Base-by-base conservation (phyloP, 1,140 invertebrate genomes). In the Bradynema listronoti region DNA sequence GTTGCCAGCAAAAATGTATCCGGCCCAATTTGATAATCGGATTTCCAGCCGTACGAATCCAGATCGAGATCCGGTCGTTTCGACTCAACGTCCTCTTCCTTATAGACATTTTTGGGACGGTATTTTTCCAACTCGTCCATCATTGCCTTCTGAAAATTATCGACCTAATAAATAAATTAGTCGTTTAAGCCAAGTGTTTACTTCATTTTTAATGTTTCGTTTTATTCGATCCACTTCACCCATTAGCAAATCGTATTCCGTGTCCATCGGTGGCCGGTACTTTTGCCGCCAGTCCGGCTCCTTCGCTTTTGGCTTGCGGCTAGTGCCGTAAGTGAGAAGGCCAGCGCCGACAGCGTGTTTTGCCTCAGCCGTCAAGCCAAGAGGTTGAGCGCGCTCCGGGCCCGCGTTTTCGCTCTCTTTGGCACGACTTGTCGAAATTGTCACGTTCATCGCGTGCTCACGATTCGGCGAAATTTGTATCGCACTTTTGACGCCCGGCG, bases 1-100 rank as follows among this genome's bases (percentile, higher is more conserved):
- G 93, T 80, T 25, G 94, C 91, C 4, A 96, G 82, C 1, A 96
- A 81, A 79, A 94, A 92, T 0, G 91, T 95, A 76, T 96, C 91
- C 0, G 91, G 91, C 0, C 91, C 91, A 80, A 89, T 87, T 81
- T 93, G 90, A 25, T 80, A 81, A 36, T 63, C 49, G 0, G 51
- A 61, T 45, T 78, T 74, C 77, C 77, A 78, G 32, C 60, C 61
- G 52, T 71, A 73, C 24, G 69, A 71, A 22, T 78, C 72, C 16
- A 76, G 59, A 45, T 75, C 72, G 22, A 71, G 71, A 46, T 63
- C 72, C 9, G 65, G 63, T 29, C 58, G 49, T 41, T 61, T 43
- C 19, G 55, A 61, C 14, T 72, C 69, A 32, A 50, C 41, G 32
- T 73, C 73, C 32, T 72, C 63, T 39, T 74, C 72, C 58, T 76